Evolutionary conservation across 1,140 invertebrate genomes (phyloP), one percentile per base, ranked within the genome.

Genomic region (Chionoecetes opilio): DNA sequence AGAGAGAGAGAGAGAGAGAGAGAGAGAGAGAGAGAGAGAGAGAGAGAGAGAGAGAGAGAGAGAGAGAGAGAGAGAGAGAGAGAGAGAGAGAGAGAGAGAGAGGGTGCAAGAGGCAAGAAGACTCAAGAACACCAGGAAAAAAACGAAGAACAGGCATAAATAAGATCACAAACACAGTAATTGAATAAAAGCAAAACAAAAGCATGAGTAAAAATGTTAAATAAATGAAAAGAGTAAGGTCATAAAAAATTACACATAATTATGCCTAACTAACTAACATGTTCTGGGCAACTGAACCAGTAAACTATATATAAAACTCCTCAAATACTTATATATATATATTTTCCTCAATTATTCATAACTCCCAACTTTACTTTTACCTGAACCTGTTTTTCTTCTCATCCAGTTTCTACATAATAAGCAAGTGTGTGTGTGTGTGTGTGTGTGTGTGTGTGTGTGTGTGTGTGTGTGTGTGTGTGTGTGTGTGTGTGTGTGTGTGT

Each of bases 111-210:
- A 26, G 9, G 21, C n/a, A 21, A 85, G 29, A 32, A 21, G 29
- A 85, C 6, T 17, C 9, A 32, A 14, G 88, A 29, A 53, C 26
- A n/a, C 21, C 29, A n/a, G 31, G 26, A 53, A 53, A 90, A 8
- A 90, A 32, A 46, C 26, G 53, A 21, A 29, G 38, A 53, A n/a
- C 46, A n/a, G n/a, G 86, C n/a, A 37, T 2, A 88, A 88, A 38
- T 88, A 88, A n/a, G 35, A 88, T 26, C 21, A 17, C n/a, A 88
- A 88, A 88, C 8, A 21, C 35, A 88, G 86, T 26, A 26, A 38
- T 35, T 17, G 2, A 88, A 32, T 17, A 2, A 37, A 41, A 38
- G 35, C 17, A 29, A 29, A 38, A 41, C 21, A 8, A 41, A 38
- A 38, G 86, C n/a, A 26, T 3, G 86, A 37, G 41, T 17, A 21